These are phyloP conservation scores for Mamestra brassicae DNA, from an alignment of 2,888 invertebrate genomes.

Conservation along the genomic window DNA sequence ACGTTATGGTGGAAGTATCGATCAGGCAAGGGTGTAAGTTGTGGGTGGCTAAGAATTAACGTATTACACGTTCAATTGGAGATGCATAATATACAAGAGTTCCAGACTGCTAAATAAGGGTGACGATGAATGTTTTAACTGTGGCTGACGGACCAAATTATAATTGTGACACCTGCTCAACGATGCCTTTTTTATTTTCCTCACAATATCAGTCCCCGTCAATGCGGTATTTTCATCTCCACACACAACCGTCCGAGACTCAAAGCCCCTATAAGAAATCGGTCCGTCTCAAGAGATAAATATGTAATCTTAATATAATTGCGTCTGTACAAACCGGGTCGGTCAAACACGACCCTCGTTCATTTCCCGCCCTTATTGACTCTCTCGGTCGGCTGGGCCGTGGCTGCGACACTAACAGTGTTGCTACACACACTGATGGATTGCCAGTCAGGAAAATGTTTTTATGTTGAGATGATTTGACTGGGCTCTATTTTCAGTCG, in stretches of 20 bases:
- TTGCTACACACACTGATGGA: conserved; percentile 58
- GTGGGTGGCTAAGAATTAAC: too few species aligned
- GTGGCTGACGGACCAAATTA: not conserved
- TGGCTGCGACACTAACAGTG: conserved; percentile 60
- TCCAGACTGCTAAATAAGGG: too few species aligned
- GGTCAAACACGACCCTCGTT: conserved; percentile 74
- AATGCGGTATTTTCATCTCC: conserved; percentile 64
- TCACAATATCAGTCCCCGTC: not conserved
- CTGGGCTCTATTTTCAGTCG: not conserved
- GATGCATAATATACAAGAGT: too few species aligned
- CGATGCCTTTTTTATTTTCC: not conserved
- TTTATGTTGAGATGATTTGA: not conserved
- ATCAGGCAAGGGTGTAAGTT: not conserved
- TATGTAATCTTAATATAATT: conserved; percentile 90
- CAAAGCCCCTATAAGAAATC: conserved; percentile 83
- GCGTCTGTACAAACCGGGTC: conserved; percentile 80
- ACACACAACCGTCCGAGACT: conserved; percentile 42
- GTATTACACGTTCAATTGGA: too few species aligned
- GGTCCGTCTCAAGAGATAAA: conserved; percentile 87
- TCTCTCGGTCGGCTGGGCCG: conserved; percentile 73
- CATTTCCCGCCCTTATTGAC: conserved; percentile 83
- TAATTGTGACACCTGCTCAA: not conserved
- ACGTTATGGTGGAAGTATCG: not conserved
- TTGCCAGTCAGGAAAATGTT: conserved; percentile 40
- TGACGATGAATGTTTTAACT: not conserved